Evolutionary conservation across 2,113 vertebrate species (phyloP).

Genomic region (Ia io): DNA sequence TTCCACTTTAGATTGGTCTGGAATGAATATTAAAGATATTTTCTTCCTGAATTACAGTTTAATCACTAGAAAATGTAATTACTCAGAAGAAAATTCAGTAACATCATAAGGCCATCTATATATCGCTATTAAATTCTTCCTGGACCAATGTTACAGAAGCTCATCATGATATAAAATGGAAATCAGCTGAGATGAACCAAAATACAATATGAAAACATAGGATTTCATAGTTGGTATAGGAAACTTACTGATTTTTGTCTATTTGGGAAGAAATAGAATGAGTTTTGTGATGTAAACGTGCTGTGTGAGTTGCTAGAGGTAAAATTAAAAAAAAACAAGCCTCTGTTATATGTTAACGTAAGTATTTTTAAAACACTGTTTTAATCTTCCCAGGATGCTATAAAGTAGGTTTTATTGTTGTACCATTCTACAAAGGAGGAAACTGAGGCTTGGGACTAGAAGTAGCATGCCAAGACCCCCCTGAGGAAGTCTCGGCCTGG

Average conservation of each 20-base stretch:
- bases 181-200: background rate
- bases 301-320: background rate
- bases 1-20: constrained; percentile 49
- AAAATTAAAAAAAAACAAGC: background rate
- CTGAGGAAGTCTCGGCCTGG: background rate
- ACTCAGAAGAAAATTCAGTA: constrained; percentile 2
- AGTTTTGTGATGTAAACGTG: background rate
- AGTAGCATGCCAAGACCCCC: background rate
- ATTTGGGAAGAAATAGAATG: constrained; percentile 12
- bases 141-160: background rate
- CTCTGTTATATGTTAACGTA: background rate
- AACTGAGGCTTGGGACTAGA: background rate
- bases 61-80: constrained; percentile 28
- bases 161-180: constrained; percentile 5
- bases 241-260: background rate
- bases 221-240: background rate
- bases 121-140: background rate
- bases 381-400: background rate
- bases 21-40: constrained; percentile 50
- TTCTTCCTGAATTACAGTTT: constrained; percentile 15
- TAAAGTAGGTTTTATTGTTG: background rate
- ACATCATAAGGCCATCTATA: background rate
- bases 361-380: background rate
- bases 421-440: background rate
- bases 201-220: constrained; percentile 7